These are phyloP conservation scores for Agonopterix heracliana DNA, from an alignment of 2,888 invertebrate genomes.

Conservation along the genomic window DNA sequence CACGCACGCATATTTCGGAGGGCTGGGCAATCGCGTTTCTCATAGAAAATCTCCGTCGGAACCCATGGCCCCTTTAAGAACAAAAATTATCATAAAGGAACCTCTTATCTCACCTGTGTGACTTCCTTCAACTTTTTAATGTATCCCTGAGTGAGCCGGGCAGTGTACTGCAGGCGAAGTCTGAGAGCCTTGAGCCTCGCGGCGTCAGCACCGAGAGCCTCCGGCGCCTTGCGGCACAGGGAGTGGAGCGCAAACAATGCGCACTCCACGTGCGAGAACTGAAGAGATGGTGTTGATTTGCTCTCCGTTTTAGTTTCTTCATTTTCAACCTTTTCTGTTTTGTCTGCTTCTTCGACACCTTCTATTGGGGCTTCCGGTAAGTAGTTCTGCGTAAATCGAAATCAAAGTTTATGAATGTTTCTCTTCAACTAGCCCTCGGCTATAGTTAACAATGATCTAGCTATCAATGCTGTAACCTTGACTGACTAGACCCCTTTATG, in stretches of 20 bases:
- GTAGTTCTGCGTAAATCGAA: constrained; percentile 79
- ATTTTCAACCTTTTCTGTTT: constrained; percentile 25
- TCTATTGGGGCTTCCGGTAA: constrained; percentile 91
- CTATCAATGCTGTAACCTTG: no score
- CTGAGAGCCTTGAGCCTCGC: constrained; percentile 89
- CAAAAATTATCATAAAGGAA: no score
- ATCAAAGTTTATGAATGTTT: neutral
- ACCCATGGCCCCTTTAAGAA: no score
- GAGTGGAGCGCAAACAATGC: constrained; percentile 86
- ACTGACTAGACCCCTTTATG: no score
- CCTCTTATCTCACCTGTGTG: constrained; percentile 52
- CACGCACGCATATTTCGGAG: no score
- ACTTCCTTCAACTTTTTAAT: constrained; percentile 82
- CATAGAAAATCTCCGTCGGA: no score
- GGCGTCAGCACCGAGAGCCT: constrained; percentile 82
- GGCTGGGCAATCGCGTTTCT: no score
- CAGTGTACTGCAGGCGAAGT: constrained; percentile 92
- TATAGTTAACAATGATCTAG: no score
- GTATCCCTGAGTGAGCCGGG: constrained; percentile 92
- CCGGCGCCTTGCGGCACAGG: constrained; percentile 86
- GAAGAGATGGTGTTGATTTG: constrained; percentile 84
- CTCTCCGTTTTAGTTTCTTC: constrained; percentile 35
- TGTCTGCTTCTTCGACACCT: constrained; percentile 33
- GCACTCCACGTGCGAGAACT: constrained; percentile 96
- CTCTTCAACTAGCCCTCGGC: neutral